Evolutionary conservation across 2,797 vertebrate genomes (phyloP).

Genomic region (Mionectes olivaceus): DNA sequence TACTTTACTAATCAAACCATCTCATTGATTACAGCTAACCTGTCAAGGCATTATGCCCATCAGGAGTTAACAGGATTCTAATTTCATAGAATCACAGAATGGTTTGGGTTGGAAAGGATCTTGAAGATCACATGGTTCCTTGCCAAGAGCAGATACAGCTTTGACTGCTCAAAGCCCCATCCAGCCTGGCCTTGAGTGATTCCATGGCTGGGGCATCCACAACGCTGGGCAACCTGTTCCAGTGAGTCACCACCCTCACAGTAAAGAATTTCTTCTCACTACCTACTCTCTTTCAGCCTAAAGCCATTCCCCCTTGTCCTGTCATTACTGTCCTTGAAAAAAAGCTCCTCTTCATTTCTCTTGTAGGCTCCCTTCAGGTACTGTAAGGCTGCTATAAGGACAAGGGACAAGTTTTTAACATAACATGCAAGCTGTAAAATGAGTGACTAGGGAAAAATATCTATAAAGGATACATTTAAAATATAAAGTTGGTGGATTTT

Average conservation of each 20-base stretch:
- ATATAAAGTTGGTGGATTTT: neutral
- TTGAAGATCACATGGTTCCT: neutral
- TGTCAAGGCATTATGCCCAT: neutral
- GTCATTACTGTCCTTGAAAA: neutral
- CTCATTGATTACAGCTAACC: neutral
- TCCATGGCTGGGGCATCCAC: neutral
- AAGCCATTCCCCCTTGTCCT: neutral
- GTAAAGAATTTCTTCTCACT: neutral
- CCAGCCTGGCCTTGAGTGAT: neutral
- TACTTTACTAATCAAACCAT: neutral
- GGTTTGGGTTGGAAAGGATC: neutral
- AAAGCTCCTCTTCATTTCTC: neutral
- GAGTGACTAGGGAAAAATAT: neutral
- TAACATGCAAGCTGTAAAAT: neutral
- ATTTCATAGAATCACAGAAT: neutral
- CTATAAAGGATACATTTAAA: neutral
- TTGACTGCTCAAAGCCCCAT: neutral
- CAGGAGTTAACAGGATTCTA: neutral
- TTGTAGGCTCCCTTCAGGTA: fast-evolving
- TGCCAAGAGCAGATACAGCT: neutral
- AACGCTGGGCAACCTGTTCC: neutral
- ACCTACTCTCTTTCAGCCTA: neutral
- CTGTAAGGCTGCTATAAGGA: neutral
- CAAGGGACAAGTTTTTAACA: neutral
- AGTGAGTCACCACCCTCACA: neutral